Percentiles rank a stretch among this genome's conserved stretches.
phyloP scores from a whole-genome alignment of 2,888 invertebrate species.

The Rhabditophanes sp. region DNA sequence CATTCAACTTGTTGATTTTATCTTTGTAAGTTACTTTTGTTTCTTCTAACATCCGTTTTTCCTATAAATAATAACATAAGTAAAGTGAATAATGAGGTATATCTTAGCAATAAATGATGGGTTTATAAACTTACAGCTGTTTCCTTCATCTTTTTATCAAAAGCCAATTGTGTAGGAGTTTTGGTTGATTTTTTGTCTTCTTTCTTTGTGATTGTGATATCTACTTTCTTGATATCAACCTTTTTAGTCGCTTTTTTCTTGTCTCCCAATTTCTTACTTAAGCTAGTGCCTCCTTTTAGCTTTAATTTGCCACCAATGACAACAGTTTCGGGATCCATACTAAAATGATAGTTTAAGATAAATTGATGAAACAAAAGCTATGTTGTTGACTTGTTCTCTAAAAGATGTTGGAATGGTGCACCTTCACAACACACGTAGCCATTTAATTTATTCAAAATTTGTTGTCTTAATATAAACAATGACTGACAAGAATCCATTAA shows the following conservation, averaged over 20 bases:
- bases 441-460: no score
- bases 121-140: no score
- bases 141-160: slow-evolving; percentile 28
- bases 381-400: no score
- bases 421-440: no score
- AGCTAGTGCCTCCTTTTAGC: slow-evolving; percentile 14
- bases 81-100: background rate
- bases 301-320: slow-evolving; percentile 15
- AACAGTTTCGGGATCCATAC: no score
- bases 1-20: slow-evolving; percentile 41
- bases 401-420: no score
- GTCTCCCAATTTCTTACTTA: slow-evolving; percentile 13
- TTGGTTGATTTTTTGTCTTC: slow-evolving; percentile 17
- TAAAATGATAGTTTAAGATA: no score
- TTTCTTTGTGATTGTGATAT: slow-evolving; percentile 24
- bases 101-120: no score
- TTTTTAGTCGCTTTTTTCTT: slow-evolving; percentile 14
- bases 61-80: slow-evolving; percentile 1
- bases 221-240: slow-evolving; percentile 17
- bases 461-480: slow-evolving; percentile 1
- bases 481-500: slow-evolving; percentile 10
- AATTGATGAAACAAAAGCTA: no score
- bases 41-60: slow-evolving; percentile 1
- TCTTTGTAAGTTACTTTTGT: no score
- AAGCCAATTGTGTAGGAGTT: slow-evolving; percentile 38